phyloP scores from a whole-genome alignment of 2,888 invertebrate genomes.

The Cosmopolites sordidus region DNA sequence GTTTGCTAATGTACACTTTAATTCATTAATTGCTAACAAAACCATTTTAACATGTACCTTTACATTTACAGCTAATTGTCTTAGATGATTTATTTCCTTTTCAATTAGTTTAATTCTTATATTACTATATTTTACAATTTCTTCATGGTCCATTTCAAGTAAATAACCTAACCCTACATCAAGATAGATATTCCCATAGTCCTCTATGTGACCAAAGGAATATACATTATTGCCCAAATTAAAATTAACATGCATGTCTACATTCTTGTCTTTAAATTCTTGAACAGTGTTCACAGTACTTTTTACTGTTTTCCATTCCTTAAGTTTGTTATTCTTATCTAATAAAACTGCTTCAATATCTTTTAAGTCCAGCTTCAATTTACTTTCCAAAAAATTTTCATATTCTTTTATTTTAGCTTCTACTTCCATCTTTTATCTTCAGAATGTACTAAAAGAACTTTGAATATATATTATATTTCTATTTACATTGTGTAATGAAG shows the following conservation, averaged over 20 bases:
- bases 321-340: slow-evolving; percentile 35
- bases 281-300: slow-evolving; percentile 36
- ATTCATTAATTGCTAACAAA: slow-evolving; percentile 45
- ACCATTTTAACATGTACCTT: slow-evolving; percentile 47
- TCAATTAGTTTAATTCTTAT: slow-evolving; percentile 41
- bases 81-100: slow-evolving; percentile 43
- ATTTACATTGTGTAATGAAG: too few relatives aligned
- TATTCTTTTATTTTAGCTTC: slow-evolving; percentile 36
- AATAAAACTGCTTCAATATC: slow-evolving; percentile 39
- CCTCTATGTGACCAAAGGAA: slow-evolving; percentile 39
- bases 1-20: slow-evolving; percentile 20
- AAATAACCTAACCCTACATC: slow-evolving; percentile 43
- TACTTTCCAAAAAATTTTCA: slow-evolving; percentile 43
- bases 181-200: slow-evolving; percentile 39
- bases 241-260: slow-evolving; percentile 32
- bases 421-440: slow-evolving; percentile 21
- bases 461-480: too few relatives aligned
- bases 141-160: slow-evolving; percentile 45
- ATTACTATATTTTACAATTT: slow-evolving; percentile 45
- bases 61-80: slow-evolving; percentile 43
- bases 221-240: slow-evolving; percentile 36
- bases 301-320: slow-evolving; percentile 45
- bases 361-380: slow-evolving; percentile 43
- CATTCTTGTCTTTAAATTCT: slow-evolving; percentile 40
- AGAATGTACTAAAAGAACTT: too few relatives aligned